Percentiles rank a stretch among this genome's conserved stretches.
phyloP scores from a whole-genome alignment of 2,113 vertebrate species.

The Chaetodon trifascialis region DNA sequence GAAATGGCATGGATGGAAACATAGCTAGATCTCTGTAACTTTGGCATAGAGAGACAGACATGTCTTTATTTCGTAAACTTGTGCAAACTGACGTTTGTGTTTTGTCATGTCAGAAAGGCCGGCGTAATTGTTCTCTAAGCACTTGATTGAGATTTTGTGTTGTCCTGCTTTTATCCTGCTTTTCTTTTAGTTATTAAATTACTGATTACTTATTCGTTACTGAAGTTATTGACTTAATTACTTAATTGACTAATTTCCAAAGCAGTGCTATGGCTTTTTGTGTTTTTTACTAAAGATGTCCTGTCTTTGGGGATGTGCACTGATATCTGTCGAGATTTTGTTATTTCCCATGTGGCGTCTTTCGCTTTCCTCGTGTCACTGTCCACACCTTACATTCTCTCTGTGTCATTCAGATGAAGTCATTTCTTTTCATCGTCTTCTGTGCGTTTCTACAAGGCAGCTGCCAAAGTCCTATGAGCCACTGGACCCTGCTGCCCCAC shows the following conservation, averaged over 20 bases:
- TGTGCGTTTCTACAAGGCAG: slow-evolving; percentile 41
- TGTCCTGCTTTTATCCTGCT: not conserved
- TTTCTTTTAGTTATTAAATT: not conserved
- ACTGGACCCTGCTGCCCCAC: slow-evolving; percentile 70
- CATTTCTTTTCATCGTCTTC: slow-evolving; percentile 21
- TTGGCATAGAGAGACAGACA: too few species aligned
- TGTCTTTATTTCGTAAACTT: too few species aligned
- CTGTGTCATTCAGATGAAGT: slow-evolving; percentile 63
- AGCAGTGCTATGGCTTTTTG: not conserved
- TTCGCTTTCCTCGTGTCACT: not conserved
- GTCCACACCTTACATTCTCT: not conserved
- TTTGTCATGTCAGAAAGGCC: not conserved
- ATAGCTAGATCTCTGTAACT: too few species aligned
- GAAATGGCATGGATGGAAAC: too few species aligned
- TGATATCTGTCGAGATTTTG: not conserved
- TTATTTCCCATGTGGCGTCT: not conserved
- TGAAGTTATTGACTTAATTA: too few species aligned
- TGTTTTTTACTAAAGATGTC: too few species aligned
- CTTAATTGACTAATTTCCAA: too few species aligned
- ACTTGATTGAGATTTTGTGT: not conserved
- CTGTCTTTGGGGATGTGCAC: too few species aligned
- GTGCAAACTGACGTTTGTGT: not conserved
- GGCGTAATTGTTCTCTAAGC: too few species aligned
- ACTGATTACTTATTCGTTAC: too few species aligned
- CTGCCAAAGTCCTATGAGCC: slow-evolving; percentile 26